These are phyloP conservation scores for Prolemur simus DNA, from an alignment of 2,113 vertebrate genomes.

Conservation along the genomic window DNA sequence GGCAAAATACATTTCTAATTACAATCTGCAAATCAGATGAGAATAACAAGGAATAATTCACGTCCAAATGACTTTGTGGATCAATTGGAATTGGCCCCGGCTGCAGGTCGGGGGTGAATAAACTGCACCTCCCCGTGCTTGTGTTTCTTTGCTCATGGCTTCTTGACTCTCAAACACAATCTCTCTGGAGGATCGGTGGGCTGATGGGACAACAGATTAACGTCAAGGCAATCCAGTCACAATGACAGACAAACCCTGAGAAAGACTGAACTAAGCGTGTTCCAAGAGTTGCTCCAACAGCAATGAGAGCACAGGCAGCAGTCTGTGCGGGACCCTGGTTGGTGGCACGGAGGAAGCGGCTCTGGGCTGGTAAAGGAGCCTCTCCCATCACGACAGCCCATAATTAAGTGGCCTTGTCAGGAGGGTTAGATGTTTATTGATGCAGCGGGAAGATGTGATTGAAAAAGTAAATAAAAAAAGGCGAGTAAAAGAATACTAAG, in stretches of 20 bases:
- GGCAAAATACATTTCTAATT: too few species aligned
- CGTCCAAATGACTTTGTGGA: too few species aligned
- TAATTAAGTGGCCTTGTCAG: constrained; percentile 80
- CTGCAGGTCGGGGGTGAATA: accelerated
- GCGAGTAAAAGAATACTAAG: not conserved
- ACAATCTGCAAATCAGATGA: not conserved
- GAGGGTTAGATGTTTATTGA: constrained; percentile 79
- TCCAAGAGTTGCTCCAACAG: not conserved
- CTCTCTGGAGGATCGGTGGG: not conserved
- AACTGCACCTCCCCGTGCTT: accelerated
- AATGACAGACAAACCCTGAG: constrained; percentile 20
- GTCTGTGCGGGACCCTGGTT: not conserved
- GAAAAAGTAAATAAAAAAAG: not conserved
- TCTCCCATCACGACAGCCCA: constrained; percentile 14
- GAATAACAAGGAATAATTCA: not conserved
- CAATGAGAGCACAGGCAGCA: not conserved
- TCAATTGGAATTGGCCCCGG: accelerated
- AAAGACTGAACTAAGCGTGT: not conserved
- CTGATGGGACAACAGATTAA: not conserved
- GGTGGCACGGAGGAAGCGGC: constrained; percentile 34
- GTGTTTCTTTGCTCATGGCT: not conserved
- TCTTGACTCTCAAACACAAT: not conserved
- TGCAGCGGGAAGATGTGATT: constrained; percentile 56
- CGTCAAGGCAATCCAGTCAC: constrained; percentile 2
- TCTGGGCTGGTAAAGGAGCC: constrained; percentile 47